Conservation (phyloP, 2,113 vertebrate genomes). For the Oxygymnocypris stewartii region DNA sequence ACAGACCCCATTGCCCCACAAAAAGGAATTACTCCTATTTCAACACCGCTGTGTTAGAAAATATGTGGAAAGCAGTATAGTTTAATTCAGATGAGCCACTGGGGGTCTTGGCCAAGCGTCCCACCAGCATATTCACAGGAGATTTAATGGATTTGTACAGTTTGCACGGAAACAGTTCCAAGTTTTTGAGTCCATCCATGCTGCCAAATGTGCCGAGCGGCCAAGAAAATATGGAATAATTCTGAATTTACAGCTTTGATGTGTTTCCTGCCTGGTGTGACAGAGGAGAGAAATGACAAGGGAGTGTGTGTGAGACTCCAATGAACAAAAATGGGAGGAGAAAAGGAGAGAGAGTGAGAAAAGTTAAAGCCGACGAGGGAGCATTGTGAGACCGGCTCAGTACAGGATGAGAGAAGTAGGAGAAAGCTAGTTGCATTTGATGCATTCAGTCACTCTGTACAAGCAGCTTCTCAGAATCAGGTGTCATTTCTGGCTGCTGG, state of each 20-base stretch:
- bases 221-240: constrained; percentile 46
- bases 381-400: constrained; percentile 9
- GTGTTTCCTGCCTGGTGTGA: constrained; percentile 30
- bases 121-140: constrained; percentile 38
- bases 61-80: constrained; percentile 16
- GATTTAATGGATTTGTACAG: constrained; percentile 45
- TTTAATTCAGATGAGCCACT: constrained; percentile 16
- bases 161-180: constrained; percentile 30
- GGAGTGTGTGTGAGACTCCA: neutral
- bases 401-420: constrained; percentile 6
- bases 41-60: neutral
- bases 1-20: neutral
- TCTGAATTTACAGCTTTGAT: constrained; percentile 52
- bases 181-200: constrained; percentile 25
- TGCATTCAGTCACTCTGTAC: constrained; percentile 41
- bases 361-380: neutral
- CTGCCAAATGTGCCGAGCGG: constrained; percentile 31
- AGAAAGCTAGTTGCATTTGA: constrained; percentile 37
- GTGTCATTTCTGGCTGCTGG: constrained; percentile 59
- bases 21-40: neutral
- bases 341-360: constrained; percentile 6
- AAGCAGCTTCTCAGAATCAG: constrained; percentile 61
- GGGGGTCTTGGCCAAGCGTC: constrained; percentile 18
- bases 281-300: constrained; percentile 32
- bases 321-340: neutral